These are phyloP conservation scores for Mobula hypostoma DNA, from an alignment of 2,113 vertebrate species.

Conservation along the genomic window DNA sequence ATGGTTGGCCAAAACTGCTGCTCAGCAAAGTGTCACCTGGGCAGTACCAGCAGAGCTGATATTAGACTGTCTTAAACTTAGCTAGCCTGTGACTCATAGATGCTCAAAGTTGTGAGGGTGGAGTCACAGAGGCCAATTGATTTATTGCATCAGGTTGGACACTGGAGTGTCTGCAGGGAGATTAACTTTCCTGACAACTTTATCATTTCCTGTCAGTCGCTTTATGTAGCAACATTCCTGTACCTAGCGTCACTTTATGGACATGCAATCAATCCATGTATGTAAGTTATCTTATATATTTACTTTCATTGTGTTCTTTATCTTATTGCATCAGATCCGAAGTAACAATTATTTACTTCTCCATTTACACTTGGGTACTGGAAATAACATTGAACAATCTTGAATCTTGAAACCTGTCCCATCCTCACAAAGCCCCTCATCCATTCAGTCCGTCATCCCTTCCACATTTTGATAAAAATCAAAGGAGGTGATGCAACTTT, in stretches of 20 bases:
- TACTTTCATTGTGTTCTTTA: too few relatives aligned
- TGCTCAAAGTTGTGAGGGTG: not conserved
- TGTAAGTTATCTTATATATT: too few relatives aligned
- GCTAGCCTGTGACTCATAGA: not conserved
- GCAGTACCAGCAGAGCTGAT: not conserved
- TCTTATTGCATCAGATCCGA: too few relatives aligned
- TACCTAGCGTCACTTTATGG: too few relatives aligned
- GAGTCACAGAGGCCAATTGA: not conserved
- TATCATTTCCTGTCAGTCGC: too few relatives aligned
- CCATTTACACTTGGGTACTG: too few relatives aligned
- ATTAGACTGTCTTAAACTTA: not conserved
- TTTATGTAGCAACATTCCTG: too few relatives aligned
- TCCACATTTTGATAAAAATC: not conserved
- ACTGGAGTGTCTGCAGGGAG: not conserved
- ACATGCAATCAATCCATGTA: too few relatives aligned
- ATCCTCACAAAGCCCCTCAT: not conserved
- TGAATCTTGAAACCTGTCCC: too few relatives aligned
- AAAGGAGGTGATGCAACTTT: not conserved
- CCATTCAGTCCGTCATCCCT: not conserved
- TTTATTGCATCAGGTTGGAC: not conserved
- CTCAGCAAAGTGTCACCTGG: not conserved
- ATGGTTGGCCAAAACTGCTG: not conserved
- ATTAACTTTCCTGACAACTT: too few relatives aligned
- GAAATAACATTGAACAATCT: too few relatives aligned
- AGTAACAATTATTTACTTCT: too few relatives aligned